Base-by-base conservation (phyloP, 2,888 invertebrate genomes). In the Nomada fabriciana region DNA sequence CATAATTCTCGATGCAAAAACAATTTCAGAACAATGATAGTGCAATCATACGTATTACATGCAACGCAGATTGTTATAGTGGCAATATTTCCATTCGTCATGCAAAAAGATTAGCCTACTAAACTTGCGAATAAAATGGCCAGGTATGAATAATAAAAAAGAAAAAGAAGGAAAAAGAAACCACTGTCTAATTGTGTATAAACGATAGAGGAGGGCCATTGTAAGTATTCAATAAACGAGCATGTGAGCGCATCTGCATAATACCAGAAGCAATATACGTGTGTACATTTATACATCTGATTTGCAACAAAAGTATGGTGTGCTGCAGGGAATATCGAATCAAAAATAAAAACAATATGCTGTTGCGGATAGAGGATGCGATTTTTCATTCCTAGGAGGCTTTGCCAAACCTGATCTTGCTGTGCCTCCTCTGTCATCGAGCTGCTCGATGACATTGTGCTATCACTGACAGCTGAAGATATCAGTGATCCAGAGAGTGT, bases 371-470 rank as follows among this genome's bases (percentile, higher is more conserved):
- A 88, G 82, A 84, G 87, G 85, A 89, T 89, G 91, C 90, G 84
- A 72, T 87, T 83, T 82, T 47, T 89, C 89, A 90, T 89, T 91
- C 89, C 88, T 91, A 91, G 87, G 89, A 90, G 89, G 89, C 90
- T 86, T 90, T 74, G 89, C 86, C 94, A 93, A 94, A 94, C 94
- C 94, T 94, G 94, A 82, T 93, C 93, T 88, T 91, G 93, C 79
- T 93, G 93, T 73, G 88, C 90, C 80, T 93, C 93, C 86, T 92
- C 92, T 83, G 90, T 86, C 84, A 91, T 89, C 80, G 92, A 92
- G 86, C 93, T 90, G 88, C 90, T 88, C 78, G 91, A 91, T 42
- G 93, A 91, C 87, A 91, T 88, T 64, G 90, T 91, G 86, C 91
- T 90, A 86, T 92, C 93, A 84, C 89, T 89, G 76, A 90, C 90